Evolutionary conservation across 2,888 invertebrate genomes (phyloP), one percentile per base, ranked within the genome.

Genomic region (Diaphora mendica): DNA sequence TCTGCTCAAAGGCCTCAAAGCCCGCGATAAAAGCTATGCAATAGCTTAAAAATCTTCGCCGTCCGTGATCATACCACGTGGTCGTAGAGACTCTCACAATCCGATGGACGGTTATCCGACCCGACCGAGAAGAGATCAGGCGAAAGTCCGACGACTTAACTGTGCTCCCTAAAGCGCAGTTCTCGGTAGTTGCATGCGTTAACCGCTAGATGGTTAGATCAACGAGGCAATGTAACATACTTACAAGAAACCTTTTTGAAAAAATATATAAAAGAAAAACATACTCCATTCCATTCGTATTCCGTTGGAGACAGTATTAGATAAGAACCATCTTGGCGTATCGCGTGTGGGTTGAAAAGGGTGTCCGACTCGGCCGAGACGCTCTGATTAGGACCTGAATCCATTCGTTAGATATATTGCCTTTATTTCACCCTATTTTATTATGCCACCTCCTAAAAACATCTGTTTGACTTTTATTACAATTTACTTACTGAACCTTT

Each of bases 401-500:
- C 87, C 85, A 85, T 86, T 86, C 83, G 64, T 68, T 76, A 85
- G 86, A 86, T 86, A 88, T 85, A 87, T 88, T 78, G 86, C 83
- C 77, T 74, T 83, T 82, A 82, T 82, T 79, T 64, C 75, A 68
- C 74, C 80, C 79, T 78, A 76, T 82, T 84, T 82, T 85, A 86
- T 86, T 85, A 80, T 85, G 79, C 81, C 76, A 72, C 77, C 79
- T 77, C 59, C 78, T 79, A 82, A 84, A 82, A 84, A 85, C 83
- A 85, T 84, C 79, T 82, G 83, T 84, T 82, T 84, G 84, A 84
- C 81, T 81, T 84, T 83, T 79, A 83, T 86, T 82, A 79, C 82
- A 76, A 79, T 84, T 85, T 83, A 85, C 84, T 85, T 82, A 82
- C 80, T 70, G 70, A 79, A 74, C 73, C 76, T 77, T 78, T 74